Conservation (phyloP, 2,888 invertebrate species). For the Diadegma fenestrale region DNA sequence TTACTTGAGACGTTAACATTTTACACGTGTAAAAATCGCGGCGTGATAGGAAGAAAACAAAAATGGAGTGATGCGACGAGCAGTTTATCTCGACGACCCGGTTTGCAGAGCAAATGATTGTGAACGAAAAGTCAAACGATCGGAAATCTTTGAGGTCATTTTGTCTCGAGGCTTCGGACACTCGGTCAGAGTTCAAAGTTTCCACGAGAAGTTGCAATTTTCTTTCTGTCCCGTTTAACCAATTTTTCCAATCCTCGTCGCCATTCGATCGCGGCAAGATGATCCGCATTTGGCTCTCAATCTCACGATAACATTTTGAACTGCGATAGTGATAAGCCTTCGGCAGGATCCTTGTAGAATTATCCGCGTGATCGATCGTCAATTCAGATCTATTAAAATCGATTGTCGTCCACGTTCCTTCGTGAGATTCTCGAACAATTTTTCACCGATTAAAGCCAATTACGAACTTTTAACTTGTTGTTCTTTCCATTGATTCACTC, state of each 20-base stretch:
- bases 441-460: not conserved
- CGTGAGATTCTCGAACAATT: slow-evolving; percentile 7
- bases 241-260: not conserved
- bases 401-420: not conserved
- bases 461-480: not conserved
- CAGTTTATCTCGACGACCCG: slow-evolving; percentile 51
- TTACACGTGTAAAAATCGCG: not conserved
- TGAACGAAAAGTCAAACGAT: slow-evolving; percentile 52
- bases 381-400: slow-evolving; percentile 47
- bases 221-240: not conserved
- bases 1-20: no score
- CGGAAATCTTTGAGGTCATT: slow-evolving; percentile 49
- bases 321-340: not conserved
- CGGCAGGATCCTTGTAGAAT: not conserved
- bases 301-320: not conserved
- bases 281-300: not conserved
- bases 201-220: not conserved
- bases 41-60: slow-evolving; percentile 5
- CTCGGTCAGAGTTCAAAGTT: slow-evolving; percentile 46
- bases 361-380: slow-evolving; percentile 14
- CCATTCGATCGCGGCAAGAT: not conserved
- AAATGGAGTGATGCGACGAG: not conserved
- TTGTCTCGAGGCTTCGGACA: slow-evolving; percentile 26
- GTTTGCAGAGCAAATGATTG: slow-evolving; percentile 45
- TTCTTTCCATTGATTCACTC: not conserved